These are phyloP conservation scores for Lepetodrilus schrolli DNA, from an alignment of 2,888 invertebrate genomes.

Conservation along the genomic window DNA sequence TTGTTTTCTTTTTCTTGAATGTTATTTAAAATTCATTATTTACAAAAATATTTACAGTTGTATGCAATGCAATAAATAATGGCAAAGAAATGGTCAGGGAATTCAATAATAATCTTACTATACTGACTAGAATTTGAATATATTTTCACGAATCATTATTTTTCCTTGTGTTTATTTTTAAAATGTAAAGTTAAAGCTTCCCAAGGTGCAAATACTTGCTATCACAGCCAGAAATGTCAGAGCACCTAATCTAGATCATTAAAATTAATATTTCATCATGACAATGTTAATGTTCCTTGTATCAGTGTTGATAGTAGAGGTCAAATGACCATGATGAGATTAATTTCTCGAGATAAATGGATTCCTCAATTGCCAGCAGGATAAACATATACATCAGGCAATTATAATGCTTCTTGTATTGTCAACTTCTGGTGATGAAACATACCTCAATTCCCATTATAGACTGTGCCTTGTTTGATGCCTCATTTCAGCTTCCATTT, in stretches of 20 bases:
- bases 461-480: too few species aligned
- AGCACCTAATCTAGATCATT: background rate
- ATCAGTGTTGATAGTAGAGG: slow-evolving; percentile 19
- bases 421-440: background rate
- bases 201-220: too few species aligned
- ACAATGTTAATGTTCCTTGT: background rate
- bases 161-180: too few species aligned
- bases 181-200: too few species aligned
- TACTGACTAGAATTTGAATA: too few species aligned
- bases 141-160: too few species aligned
- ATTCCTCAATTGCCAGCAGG: background rate
- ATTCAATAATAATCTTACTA: too few species aligned
- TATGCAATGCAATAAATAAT: too few species aligned
- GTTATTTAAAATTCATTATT: too few species aligned
- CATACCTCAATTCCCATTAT: background rate
- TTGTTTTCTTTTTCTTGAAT: too few species aligned
- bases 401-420: background rate
- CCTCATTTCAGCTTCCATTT: background rate
- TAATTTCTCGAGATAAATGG: slow-evolving; percentile 20
- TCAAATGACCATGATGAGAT: slow-evolving; percentile 5
- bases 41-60: too few species aligned
- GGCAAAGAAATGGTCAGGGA: too few species aligned
- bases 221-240: slow-evolving; percentile 17
- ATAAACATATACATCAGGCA: slow-evolving; percentile 12
- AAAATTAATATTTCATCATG: slow-evolving; percentile 14